These are phyloP conservation scores for Asobara japonica DNA, from an alignment of 1,140 invertebrate species.

Conservation along the genomic window DNA sequence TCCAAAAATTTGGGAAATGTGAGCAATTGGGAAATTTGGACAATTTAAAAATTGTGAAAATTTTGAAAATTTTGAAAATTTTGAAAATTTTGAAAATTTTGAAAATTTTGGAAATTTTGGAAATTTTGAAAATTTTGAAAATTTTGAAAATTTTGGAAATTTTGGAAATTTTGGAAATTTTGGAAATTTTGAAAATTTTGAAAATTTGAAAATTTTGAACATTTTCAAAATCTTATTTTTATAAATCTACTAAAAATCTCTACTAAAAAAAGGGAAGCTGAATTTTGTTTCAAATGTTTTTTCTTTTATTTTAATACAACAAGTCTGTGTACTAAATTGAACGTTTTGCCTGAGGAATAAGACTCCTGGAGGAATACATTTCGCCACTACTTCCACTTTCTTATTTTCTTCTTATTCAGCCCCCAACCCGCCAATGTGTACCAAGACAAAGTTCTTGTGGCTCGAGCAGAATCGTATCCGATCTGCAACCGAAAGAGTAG, in stretches of 20 bases:
- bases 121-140: too few species aligned
- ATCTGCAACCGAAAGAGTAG: conserved; percentile 8
- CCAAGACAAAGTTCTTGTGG: conserved; percentile 23
- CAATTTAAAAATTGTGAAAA: too few species aligned
- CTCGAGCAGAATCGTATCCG: conserved; percentile 24
- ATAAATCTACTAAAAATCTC: too few species aligned
- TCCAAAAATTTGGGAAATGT: too few species aligned
- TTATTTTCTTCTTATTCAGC: not conserved
- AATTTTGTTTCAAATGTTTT: conserved; percentile 19
- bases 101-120: too few species aligned
- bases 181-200: not conserved
- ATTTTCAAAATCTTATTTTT: not conserved
- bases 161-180: not conserved
- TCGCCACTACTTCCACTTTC: not conserved
- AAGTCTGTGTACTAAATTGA: conserved; percentile 13
- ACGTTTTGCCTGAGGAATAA: conserved; percentile 21
- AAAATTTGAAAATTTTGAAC: not conserved
- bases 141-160: not conserved
- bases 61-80: too few species aligned
- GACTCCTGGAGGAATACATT: conserved; percentile 13
- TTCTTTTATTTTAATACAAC: conserved; percentile 24
- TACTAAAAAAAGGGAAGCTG: not conserved
- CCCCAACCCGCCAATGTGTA: not conserved
- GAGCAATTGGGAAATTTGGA: too few species aligned
- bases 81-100: too few species aligned